Conservation (phyloP, 2,797 vertebrate genomes). For the Caiman crocodilus region DNA sequence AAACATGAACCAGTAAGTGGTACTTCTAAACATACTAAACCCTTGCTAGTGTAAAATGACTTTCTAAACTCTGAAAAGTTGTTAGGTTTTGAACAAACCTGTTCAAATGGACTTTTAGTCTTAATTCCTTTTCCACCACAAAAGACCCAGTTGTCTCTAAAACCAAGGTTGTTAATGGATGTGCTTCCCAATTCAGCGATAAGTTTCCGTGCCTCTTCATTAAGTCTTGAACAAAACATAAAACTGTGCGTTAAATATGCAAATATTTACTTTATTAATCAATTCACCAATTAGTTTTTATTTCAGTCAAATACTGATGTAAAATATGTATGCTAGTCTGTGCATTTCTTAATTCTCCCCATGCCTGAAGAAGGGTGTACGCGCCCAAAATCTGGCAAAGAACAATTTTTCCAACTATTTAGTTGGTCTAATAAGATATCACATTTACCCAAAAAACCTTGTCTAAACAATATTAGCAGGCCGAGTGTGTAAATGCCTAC, state of each 20-base stretch:
- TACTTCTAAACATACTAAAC: background rate
- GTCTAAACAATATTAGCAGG: no score
- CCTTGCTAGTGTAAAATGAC: background rate
- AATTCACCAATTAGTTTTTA: background rate
- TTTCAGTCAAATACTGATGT: background rate
- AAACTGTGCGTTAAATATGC: background rate
- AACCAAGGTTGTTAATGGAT: slow-evolving; percentile 85
- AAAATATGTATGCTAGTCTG: no score
- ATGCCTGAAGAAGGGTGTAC: no score
- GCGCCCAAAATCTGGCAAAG: no score
- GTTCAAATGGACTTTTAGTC: slow-evolving; percentile 98
- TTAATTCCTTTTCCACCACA: slow-evolving; percentile 98
- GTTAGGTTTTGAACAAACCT: slow-evolving; percentile 83
- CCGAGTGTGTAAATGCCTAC: no score
- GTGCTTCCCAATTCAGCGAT: slow-evolving; percentile 92
- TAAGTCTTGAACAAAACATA: slow-evolving; percentile 83
- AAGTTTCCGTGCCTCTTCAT: slow-evolving; percentile 90
- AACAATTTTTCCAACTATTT: no score
- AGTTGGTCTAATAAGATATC: no score
- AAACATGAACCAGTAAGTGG: background rate
- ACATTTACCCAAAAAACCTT: no score
- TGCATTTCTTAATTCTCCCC: no score
- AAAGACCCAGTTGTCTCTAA: slow-evolving; percentile 98
- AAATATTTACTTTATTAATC: background rate
- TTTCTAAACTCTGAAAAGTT: background rate